Conservation (phyloP, 1,140 invertebrate species). For the Euglossa dilemma region DNA sequence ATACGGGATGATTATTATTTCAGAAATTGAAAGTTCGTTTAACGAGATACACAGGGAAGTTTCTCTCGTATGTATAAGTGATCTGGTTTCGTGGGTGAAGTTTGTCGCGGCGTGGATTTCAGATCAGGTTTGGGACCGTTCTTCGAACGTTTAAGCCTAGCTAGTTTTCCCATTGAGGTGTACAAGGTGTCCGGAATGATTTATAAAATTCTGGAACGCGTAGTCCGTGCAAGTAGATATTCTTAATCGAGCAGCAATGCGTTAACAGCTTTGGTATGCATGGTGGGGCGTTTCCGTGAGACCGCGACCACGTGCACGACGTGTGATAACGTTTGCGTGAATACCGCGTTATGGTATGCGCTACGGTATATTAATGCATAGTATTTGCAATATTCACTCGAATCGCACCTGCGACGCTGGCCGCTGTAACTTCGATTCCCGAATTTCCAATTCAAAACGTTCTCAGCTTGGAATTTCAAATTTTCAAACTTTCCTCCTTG, state of each 20-base stretch:
- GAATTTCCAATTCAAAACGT: neutral
- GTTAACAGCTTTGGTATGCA: neutral
- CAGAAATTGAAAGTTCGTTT: no score
- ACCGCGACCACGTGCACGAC: neutral
- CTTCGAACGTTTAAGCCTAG: neutral
- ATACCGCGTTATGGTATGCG: neutral
- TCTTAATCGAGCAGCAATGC: neutral
- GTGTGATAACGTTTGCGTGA: neutral
- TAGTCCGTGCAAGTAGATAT: neutral
- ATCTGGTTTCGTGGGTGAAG: no score
- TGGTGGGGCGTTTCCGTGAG: neutral
- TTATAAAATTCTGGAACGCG: neutral
- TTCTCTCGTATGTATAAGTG: no score
- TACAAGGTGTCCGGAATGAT: neutral
- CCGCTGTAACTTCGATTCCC: neutral
- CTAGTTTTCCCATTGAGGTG: no score
- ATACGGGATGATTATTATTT: no score
- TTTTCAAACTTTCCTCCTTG: no score
- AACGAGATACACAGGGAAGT: no score
- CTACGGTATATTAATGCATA: no score
- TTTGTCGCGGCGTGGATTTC: no score
- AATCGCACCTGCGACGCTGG: neutral
- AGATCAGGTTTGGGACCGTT: no score
- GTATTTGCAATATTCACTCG: neutral
- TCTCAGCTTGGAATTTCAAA: neutral